A percentile compares a stretch with the other conserved stretches of the same genome.
Conservation (phyloP, 2,797 vertebrate genomes). For the Coregonus suidteri region DNA sequence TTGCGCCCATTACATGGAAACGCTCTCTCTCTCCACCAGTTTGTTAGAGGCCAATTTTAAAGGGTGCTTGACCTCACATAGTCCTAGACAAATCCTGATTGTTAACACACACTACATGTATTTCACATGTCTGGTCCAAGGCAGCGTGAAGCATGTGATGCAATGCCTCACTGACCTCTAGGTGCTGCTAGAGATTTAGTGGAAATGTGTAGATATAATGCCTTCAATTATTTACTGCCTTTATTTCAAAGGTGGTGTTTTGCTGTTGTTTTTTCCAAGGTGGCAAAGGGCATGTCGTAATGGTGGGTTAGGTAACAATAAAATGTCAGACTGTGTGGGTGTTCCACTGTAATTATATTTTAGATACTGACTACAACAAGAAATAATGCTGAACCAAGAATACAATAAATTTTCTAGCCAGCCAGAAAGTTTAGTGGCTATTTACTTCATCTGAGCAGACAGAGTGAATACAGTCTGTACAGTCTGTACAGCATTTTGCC, state of each 20-base stretch:
- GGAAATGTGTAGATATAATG: background rate
- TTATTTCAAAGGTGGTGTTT: background rate
- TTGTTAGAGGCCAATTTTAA: background rate
- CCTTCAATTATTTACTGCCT: constrained; percentile 2
- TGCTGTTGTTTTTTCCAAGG: background rate
- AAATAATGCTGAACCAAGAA: background rate
- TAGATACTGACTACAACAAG: background rate
- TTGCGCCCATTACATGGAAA: background rate
- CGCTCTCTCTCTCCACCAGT: background rate
- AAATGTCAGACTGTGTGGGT: constrained; percentile 9
- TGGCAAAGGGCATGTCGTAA: background rate
- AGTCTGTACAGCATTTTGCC: too few species aligned
- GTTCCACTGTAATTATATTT: constrained; percentile 1
- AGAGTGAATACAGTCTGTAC: background rate
- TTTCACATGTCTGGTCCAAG: background rate
- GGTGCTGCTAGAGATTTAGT: background rate
- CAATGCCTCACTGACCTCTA: background rate
- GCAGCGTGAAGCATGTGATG: background rate
- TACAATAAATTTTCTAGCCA: background rate
- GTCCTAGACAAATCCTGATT: background rate
- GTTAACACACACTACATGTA: background rate
- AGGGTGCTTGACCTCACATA: background rate
- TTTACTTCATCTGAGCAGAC: background rate
- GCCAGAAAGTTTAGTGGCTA: background rate
- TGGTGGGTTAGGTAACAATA: constrained; percentile 22